Evolutionary conservation across 1,140 invertebrate genomes (phyloP), one percentile per base, ranked within the genome.

Genomic region (Forficula auricularia): DNA sequence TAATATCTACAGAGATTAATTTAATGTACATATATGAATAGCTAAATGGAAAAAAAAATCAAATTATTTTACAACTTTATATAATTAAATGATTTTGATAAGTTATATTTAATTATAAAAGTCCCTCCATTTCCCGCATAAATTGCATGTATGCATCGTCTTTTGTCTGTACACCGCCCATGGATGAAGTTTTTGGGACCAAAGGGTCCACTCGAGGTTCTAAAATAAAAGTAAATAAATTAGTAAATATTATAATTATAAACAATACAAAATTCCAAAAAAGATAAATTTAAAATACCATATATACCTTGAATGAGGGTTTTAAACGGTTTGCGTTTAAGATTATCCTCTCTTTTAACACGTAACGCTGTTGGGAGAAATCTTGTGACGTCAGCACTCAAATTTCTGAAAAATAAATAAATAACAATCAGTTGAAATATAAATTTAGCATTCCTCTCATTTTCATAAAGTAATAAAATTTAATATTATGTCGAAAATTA

Each of bases 71-170:
- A n/a, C n/a, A n/a, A n/a, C n/a, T n/a, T n/a, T n/a, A n/a, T n/a
- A n/a, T n/a, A n/a, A n/a, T n/a, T n/a, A n/a, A n/a, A n/a, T n/a
- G n/a, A n/a, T n/a, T n/a, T n/a, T n/a, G n/a, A n/a, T n/a, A n/a
- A n/a, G n/a, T n/a, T n/a, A n/a, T n/a, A n/a, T n/a, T n/a, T n/a
- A n/a, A 27, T 57, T 72, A 95, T 54, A 96, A 68, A 18, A 96
- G 64, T 32, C 80, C 86, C 62, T 94, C 77, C 90, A 98, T 95
- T 70, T 98, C 92, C 62, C 83, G 80, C 90, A 98, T 96, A 60
- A 98, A 98, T 57, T 91, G 86, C 65, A 89, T 79, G 55, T 98
- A 98, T 27, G 91, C 92, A 58, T 97, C 91, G 57, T 97, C 92
- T 60, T 97, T 97, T 30, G 82, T 94, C 31, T 75, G 76, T 49